phyloP scores from a whole-genome alignment of 2,797 vertebrate genomes.

The Buceros bicornis region DNA sequence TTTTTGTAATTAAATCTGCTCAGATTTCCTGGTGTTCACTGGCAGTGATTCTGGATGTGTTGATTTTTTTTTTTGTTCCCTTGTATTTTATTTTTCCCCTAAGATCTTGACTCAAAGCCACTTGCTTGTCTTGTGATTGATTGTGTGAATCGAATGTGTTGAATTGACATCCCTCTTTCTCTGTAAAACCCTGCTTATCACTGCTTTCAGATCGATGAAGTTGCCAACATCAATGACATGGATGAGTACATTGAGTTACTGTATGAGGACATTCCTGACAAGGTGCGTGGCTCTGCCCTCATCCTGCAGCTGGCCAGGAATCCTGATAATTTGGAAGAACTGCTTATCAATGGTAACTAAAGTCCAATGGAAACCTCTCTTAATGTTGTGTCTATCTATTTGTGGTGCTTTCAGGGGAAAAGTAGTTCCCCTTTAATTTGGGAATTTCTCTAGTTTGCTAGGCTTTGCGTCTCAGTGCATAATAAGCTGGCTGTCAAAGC shows the following conservation, averaged over 20 bases:
- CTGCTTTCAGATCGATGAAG: slow-evolving; percentile 86
- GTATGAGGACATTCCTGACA: slow-evolving; percentile 93
- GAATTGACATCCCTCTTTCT: not conserved
- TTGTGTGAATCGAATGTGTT: not conserved
- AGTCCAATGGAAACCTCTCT: not conserved
- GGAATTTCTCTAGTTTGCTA: not conserved
- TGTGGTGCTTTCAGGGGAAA: not conserved
- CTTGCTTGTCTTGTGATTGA: not conserved
- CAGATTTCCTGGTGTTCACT: slow-evolving; percentile 4
- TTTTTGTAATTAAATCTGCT: slow-evolving; percentile 25
- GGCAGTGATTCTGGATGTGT: not conserved
- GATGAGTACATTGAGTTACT: slow-evolving; percentile 94
- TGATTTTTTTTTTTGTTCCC: not conserved
- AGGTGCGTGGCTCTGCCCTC: slow-evolving; percentile 90
- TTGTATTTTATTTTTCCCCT: not conserved
- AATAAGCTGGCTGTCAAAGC: not conserved
- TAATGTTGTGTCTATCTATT: not conserved
- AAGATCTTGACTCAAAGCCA: not conserved
- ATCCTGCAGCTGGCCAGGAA: slow-evolving; percentile 92
- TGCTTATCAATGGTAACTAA: slow-evolving; percentile 88
- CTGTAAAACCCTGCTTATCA: not conserved
- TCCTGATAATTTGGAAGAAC: slow-evolving; percentile 93
- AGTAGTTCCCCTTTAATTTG: not conserved
- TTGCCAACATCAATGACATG: slow-evolving; percentile 90
- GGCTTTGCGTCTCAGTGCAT: not conserved